Evolutionary conservation across 2,888 invertebrate species (phyloP), one percentile per base, ranked within the genome.

Genomic region (Cheilosia soror): DNA sequence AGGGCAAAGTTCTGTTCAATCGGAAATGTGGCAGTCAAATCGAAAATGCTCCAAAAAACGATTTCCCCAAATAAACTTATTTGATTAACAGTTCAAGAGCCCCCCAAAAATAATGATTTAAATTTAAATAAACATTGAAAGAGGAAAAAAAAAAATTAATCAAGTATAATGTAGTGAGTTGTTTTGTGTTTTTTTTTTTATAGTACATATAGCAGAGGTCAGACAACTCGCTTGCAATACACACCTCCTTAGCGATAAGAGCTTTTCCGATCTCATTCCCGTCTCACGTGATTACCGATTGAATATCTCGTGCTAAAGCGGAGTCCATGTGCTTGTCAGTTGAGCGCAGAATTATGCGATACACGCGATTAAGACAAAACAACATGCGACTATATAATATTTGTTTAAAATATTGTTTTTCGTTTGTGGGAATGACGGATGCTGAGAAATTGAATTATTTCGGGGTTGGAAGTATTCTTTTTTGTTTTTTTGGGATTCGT

Each of bases 211-310:
- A 51, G 9, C 15, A 75, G 51, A 78, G 79, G 79, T 84, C 75
- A 79, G 51, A 73, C 77, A 73, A 75, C 79, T 73, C 47, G 42
- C 29, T 49, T 15, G 51, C 68, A 66, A 62, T 63, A 76, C 65
- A 80, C 80, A 66, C 80, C 80, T 80, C 73, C 73, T 62, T 42
- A 58, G 66, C 53, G 80, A 80, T 80, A 80, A 80, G 80, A 37
- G 13, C 51, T 62, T 73, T 60, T 49, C 63, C 58, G 58, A 79
- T 79, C 58, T 69, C 69, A 75, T 79, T 65, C 75, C 51, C 33
- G 47, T 40, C 75, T 75, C 79, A 75, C 79, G 84, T 84, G 84
- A 79, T 84, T 60, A 57, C 25, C 58, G 37, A 79, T 84, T 53
- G 69, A 40, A 63, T 53, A 84, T 84, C 75, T 76, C 84, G 84